Conservation (phyloP, 2,797 vertebrate species). For the Trichosurus vulpecula region DNA sequence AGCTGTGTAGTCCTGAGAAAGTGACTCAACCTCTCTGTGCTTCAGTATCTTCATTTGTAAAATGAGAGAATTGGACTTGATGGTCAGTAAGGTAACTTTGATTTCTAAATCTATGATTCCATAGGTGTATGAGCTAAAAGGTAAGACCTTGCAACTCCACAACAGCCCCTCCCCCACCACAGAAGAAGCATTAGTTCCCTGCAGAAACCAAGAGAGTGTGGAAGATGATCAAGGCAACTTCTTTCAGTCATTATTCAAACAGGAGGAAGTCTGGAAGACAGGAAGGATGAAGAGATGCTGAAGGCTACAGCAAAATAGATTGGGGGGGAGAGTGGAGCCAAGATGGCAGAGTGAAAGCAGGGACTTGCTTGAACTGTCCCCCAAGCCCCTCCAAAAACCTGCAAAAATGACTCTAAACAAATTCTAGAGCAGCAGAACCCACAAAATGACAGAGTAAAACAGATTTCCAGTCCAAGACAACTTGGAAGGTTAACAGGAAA, state of each 20-base stretch:
- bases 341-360: too few relatives aligned
- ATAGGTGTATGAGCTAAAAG: not conserved
- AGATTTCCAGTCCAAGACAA: too few relatives aligned
- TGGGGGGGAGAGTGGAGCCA: too few relatives aligned
- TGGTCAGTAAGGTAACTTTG: not conserved
- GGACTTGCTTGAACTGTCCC: too few relatives aligned
- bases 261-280: not conserved
- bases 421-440: too few relatives aligned
- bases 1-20: not conserved
- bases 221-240: not conserved
- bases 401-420: too few relatives aligned
- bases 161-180: not conserved
- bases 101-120: not conserved
- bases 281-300: not conserved
- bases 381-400: too few relatives aligned
- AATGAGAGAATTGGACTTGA: not conserved
- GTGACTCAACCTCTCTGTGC: not conserved
- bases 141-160: not conserved
- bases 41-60: not conserved
- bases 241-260: not conserved
- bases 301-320: not conserved
- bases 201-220: not conserved
- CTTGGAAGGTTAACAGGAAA: too few relatives aligned
- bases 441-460: too few relatives aligned
- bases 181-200: not conserved